These are phyloP conservation scores for Rhogogaster chlorosoma DNA, from an alignment of 2,888 invertebrate species.

Conservation along the genomic window DNA sequence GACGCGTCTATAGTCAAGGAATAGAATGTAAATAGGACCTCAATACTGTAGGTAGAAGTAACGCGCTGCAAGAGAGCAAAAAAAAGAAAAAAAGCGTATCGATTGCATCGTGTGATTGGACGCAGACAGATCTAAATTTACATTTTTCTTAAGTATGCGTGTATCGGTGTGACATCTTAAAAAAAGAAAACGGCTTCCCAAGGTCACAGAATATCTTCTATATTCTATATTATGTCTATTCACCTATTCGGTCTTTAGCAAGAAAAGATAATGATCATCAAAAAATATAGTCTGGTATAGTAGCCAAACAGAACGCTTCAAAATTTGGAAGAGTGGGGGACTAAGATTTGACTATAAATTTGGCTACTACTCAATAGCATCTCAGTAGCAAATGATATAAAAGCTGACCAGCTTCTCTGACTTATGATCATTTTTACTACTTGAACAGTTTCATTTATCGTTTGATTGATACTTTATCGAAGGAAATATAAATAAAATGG, in stretches of 20 bases:
- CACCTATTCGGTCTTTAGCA: conserved; percentile 10
- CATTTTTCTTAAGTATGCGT: background rate
- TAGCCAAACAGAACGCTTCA: background rate
- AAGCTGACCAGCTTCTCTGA: conserved; percentile 26
- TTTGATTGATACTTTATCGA: background rate
- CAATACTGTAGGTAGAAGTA: background rate
- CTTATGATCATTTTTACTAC: background rate
- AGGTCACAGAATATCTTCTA: conserved; percentile 23
- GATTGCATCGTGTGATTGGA: background rate
- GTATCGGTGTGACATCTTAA: conserved; percentile 1
- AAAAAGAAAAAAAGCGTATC: background rate
- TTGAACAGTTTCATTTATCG: background rate
- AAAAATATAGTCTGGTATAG: conserved; percentile 27
- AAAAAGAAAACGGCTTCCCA: conserved; percentile 18
- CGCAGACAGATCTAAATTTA: background rate
- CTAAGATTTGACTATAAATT: conserved; percentile 35
- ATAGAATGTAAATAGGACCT: conserved; percentile 5
- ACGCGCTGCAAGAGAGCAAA: background rate
- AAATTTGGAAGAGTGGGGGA: conserved; percentile 33
- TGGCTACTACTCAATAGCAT: background rate
- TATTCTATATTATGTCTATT: background rate
- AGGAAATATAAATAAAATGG: background rate
- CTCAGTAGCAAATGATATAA: conserved; percentile 28
- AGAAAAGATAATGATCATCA: background rate
- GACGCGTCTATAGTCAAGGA: background rate